Percentiles rank a stretch among this genome's conserved stretches.
Conservation (phyloP, 2,888 invertebrate genomes). For the Diaphora mendica region DNA sequence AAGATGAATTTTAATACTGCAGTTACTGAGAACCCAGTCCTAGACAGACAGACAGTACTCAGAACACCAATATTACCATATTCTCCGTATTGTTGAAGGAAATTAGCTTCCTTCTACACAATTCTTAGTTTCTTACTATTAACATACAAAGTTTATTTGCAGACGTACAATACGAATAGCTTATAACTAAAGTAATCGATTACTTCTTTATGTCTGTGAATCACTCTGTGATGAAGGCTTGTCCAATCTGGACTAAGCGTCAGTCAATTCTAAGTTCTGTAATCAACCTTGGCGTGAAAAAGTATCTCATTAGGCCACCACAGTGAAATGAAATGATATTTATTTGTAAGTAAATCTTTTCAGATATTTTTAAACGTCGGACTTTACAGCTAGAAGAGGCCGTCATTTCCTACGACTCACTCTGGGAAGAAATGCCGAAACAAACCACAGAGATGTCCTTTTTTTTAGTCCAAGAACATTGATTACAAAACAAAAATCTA, state of each 20-base stretch:
- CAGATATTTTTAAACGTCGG: no score
- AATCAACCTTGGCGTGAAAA: no score
- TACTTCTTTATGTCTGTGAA: not conserved
- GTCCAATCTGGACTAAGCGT: not conserved
- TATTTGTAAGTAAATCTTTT: no score
- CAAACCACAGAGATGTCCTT: no score
- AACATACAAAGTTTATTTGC: conserved; percentile 37
- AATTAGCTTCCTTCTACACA: conserved; percentile 65
- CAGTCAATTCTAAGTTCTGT: not conserved
- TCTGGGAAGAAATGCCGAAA: no score
- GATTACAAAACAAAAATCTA: no score
- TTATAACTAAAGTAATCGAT: conserved; percentile 7
- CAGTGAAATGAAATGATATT: no score
- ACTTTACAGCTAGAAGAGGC: no score
- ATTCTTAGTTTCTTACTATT: conserved; percentile 45
- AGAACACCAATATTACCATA: conserved; percentile 54
- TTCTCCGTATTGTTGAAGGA: conserved; percentile 71
- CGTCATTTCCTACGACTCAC: no score
- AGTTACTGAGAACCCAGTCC: conserved; percentile 56
- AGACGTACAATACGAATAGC: conserved; percentile 33
- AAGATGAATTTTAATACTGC: conserved; percentile 8
- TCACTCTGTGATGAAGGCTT: not conserved
- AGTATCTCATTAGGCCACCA: no score
- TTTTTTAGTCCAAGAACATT: no score
- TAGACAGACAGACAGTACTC: conserved; percentile 43